Conservation (phyloP, 1,140 invertebrate genomes). For the Gyrodactylus salaris region DNA sequence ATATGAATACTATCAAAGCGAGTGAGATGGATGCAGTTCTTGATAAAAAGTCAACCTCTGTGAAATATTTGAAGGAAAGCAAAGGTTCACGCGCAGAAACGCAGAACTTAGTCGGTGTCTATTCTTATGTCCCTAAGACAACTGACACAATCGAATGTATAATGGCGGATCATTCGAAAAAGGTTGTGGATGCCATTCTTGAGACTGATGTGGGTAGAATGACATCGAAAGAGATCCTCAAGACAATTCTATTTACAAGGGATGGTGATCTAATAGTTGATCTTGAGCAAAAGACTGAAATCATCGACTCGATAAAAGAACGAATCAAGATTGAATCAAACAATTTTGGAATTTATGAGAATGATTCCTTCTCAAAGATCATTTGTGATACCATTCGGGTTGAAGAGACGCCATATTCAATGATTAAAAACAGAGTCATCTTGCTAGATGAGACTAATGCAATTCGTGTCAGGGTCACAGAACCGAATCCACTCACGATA, state of each 20-base stretch:
- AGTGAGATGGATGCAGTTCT: neutral
- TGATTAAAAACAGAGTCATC: neutral
- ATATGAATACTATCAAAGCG: neutral
- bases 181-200: neutral
- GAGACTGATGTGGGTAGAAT: neutral
- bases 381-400: neutral
- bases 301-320: neutral
- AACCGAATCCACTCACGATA: neutral
- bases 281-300: neutral
- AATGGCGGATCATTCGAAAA: neutral
- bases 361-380: neutral
- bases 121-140: neutral
- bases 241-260: neutral
- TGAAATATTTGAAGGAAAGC: neutral
- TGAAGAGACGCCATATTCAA: neutral
- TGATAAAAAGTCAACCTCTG: neutral
- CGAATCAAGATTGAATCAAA: neutral
- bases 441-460: neutral
- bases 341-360: neutral
- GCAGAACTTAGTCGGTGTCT: neutral
- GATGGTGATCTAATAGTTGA: neutral
- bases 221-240: neutral
- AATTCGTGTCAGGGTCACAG: neutral
- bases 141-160: neutral
- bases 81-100: neutral